Conservation (phyloP, 1,140 invertebrate species). For the Drosophila pandora region DNA sequence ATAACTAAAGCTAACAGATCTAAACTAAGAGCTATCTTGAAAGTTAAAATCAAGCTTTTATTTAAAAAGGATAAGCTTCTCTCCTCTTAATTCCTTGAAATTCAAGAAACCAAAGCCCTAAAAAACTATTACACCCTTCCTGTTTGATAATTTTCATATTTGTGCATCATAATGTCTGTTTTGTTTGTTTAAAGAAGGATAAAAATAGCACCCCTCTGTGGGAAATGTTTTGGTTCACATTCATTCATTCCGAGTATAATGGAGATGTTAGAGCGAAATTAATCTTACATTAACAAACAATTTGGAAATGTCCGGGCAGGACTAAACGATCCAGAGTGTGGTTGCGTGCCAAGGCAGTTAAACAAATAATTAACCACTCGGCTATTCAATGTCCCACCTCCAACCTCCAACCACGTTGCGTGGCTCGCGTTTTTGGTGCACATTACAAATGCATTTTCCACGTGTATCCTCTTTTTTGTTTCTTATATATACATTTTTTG, state of each 20-base stretch:
- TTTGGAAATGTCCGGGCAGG: slow-evolving; percentile 26
- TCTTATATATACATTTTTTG: slow-evolving; percentile 15
- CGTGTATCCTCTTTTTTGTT: slow-evolving; percentile 21
- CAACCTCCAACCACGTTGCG: slow-evolving; percentile 8
- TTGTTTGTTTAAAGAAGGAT: slow-evolving; percentile 1
- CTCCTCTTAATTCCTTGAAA: no score
- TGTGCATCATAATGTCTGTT: not conserved
- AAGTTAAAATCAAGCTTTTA: not conserved
- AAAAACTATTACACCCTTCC: not conserved
- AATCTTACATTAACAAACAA: slow-evolving; percentile 77
- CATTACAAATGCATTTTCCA: slow-evolving; percentile 74
- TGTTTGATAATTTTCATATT: not conserved
- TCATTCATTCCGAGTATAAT: slow-evolving; percentile 40
- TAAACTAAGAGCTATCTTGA: no score
- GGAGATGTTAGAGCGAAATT: slow-evolving; percentile 74
- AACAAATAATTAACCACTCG: slow-evolving; percentile 76
- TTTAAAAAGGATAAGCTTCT: not conserved
- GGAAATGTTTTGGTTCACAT: not conserved
- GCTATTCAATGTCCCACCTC: not conserved
- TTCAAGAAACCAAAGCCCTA: no score
- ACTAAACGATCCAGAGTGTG: slow-evolving; percentile 32
- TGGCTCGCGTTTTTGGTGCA: slow-evolving; percentile 62
- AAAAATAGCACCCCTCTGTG: slow-evolving; percentile 6
- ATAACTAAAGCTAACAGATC: no score
- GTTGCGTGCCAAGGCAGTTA: slow-evolving; percentile 68